Evolutionary conservation across 2,888 invertebrate species (phyloP), one percentile per base, ranked within the genome.

Genomic region (Junonia oenone): DNA sequence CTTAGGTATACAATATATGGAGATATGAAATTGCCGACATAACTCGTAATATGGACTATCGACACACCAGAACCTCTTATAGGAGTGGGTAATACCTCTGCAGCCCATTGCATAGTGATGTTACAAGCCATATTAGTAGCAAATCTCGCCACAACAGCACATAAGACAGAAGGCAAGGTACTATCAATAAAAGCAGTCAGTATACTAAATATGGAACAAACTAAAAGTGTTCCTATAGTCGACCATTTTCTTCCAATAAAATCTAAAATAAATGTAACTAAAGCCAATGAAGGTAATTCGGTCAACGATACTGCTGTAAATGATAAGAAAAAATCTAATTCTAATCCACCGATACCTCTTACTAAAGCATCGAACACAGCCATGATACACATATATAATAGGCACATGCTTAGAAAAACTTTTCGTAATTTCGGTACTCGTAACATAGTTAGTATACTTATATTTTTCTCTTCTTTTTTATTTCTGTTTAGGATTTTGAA

Each of bases 1-100:
- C 78, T 71, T 14, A 83, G 64, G 50, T 83, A 83, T 0, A 78
- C 82, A n/a, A 89, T 72, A 59, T 82, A 83, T 3, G 84, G 83
- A 0, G 83, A 78, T 61, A 83, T 66, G 2, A 81, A 73, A 6
- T 73, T 78, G 1, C 75, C 78, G 4, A 65, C 1, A 15, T 61
- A 61, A 29, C 63, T 78, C 55, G 76, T 81, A 35, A 80, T 80
- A 55, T 85, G 85, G 26, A 75, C 68, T n/a, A 81, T 65, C 2
- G 82, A 75, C 9, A 73, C 61, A 2, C 80, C 83, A 9, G 79
- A 72, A 3, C 82, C 85, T 62, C 86, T 69, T 0, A 83, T 79
- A 1, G 78, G 62, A 0, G 83, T 81, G 0, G 86, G 85, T n/a
- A 86, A 59, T 45, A 83, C 61, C 59, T 86, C 85, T 2, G 83